Conservation (phyloP, 1,140 invertebrate genomes). For the Adoxophyes honmai region DNA sequence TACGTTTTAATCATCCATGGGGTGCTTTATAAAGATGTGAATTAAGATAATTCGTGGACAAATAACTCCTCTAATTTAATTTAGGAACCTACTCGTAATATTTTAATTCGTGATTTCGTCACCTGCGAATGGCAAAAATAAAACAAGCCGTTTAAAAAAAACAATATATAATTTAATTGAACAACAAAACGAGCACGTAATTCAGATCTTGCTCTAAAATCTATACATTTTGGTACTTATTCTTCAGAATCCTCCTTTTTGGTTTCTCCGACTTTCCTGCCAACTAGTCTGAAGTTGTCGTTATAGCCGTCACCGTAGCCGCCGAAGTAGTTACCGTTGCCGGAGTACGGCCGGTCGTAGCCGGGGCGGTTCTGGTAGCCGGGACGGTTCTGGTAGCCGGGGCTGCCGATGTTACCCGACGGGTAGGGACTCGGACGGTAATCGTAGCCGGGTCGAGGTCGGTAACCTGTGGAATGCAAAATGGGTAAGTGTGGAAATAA, state of each 20-base stretch:
- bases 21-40: no score
- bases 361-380: conserved; percentile 33
- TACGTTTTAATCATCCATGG: no score
- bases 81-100: no score
- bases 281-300: conserved; percentile 43
- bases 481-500: no score
- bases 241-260: conserved; percentile 34
- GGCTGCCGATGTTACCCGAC: conserved; percentile 24
- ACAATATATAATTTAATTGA: conserved; percentile 5
- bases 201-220: neutral
- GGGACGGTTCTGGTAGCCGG: conserved; percentile 36
- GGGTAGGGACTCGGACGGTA: conserved; percentile 34
- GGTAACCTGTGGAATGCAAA: conserved; percentile 36
- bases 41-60: no score
- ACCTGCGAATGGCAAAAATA: no score
- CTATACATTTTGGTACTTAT: no score
- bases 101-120: no score
- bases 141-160: neutral
- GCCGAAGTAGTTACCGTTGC: conserved; percentile 43
- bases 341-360: conserved; percentile 36
- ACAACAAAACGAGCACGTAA: neutral
- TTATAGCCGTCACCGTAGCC: conserved; percentile 46
- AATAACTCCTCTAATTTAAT: no score
- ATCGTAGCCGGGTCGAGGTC: conserved; percentile 45
- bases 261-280: conserved; percentile 39